Conservation (phyloP, 1,140 invertebrate genomes). For the Drosophila suzukii region DNA sequence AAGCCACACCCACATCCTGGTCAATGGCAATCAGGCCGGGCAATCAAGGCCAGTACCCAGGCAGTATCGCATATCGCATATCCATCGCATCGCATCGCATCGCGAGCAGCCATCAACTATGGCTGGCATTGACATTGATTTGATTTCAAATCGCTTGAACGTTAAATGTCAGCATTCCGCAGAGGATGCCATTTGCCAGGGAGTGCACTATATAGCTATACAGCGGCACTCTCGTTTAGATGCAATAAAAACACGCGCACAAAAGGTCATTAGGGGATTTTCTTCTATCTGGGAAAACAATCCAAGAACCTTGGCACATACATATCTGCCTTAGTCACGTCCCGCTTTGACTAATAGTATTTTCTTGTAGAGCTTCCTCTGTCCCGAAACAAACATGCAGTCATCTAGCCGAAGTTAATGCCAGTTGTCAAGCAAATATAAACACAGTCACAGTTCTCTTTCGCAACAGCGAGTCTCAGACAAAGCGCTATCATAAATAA, state of each 20-base stretch:
- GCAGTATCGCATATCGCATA: slow-evolving; percentile 2
- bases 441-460: slow-evolving; percentile 20
- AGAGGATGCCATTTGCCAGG: slow-evolving; percentile 7
- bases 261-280: slow-evolving; percentile 30
- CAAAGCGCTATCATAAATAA: slow-evolving; percentile 32
- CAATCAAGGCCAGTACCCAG: slow-evolving; percentile 32
- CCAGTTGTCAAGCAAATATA: slow-evolving; percentile 21
- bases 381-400: slow-evolving; percentile 14
- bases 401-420: slow-evolving; percentile 33
- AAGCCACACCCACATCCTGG: slow-evolving; percentile 16
- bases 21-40: slow-evolving; percentile 33
- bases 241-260: slow-evolving; percentile 16
- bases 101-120: slow-evolving; percentile 26
- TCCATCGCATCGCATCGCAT: slow-evolving; percentile 5
- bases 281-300: slow-evolving; percentile 3
- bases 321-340: slow-evolving; percentile 34
- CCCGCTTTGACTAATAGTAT: slow-evolving; percentile 34
- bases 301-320: not conserved
- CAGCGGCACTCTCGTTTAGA: not conserved
- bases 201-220: not conserved
- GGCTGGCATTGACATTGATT: slow-evolving; percentile 67
- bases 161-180: slow-evolving; percentile 50
- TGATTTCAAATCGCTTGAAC: slow-evolving; percentile 48
- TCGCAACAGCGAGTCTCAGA: slow-evolving; percentile 13
- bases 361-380: slow-evolving; percentile 39